Percentiles rank a stretch among this genome's conserved stretches.
These are phyloP conservation scores for Pristionchus exspectatus DNA, from an alignment of 2,888 invertebrate genomes.

Conservation along the genomic window DNA sequence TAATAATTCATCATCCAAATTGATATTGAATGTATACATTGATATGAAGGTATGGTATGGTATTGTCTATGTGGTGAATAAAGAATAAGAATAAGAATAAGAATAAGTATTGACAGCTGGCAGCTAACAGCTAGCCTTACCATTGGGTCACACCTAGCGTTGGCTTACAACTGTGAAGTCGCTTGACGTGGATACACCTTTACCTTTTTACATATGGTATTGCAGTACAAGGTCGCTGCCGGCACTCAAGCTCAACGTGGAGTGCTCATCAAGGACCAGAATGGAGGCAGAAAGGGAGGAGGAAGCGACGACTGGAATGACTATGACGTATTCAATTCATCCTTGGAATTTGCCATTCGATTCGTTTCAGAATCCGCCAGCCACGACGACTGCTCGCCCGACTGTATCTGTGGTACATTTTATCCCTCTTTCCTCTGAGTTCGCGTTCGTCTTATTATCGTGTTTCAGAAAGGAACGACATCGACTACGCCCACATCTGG, in stretches of 20 bases:
- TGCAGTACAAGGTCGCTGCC: constrained; percentile 48
- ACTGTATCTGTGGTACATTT: neutral
- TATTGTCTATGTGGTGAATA: too few species aligned
- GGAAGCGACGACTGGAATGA: constrained; percentile 16
- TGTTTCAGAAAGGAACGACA: neutral
- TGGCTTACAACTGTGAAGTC: too few species aligned
- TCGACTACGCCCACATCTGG: neutral
- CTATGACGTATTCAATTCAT: neutral
- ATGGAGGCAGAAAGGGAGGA: constrained; percentile 27
- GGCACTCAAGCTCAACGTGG: constrained; percentile 39
- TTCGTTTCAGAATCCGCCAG: neutral
- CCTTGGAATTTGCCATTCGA: neutral
- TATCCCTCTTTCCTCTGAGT: neutral
- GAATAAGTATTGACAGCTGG: too few species aligned
- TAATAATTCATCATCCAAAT: too few species aligned
- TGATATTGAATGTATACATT: too few species aligned
- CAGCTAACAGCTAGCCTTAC: too few species aligned
- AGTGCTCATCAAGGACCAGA: neutral
- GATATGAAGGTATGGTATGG: too few species aligned
- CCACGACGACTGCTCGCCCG: neutral
- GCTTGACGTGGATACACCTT: too few species aligned
- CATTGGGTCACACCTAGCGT: too few species aligned
- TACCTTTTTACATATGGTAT: too few species aligned
- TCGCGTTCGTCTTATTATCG: neutral
- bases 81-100: too few species aligned